Evolutionary conservation across 2,888 invertebrate genomes (phyloP).

Genomic region (Zelleria hepariella): DNA sequence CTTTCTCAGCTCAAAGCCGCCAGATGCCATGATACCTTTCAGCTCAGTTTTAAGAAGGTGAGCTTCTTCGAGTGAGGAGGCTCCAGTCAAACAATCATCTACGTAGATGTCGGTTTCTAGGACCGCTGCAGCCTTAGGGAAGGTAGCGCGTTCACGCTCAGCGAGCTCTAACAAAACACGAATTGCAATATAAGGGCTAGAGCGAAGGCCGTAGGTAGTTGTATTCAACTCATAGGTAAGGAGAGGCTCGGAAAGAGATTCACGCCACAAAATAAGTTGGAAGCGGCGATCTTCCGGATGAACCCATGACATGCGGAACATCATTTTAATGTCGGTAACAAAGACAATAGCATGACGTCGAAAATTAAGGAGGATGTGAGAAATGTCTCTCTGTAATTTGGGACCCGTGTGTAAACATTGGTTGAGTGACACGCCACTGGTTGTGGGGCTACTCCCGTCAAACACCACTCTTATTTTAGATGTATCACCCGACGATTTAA

Average conservation of each 20-base stretch:
- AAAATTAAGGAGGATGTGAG: constrained; percentile 1
- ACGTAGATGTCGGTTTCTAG: not conserved
- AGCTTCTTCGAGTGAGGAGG: not conserved
- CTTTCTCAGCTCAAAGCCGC: constrained; percentile 5
- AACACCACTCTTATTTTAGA: not conserved
- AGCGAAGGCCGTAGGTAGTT: too few species aligned
- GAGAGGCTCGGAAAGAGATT: not conserved
- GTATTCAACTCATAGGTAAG: constrained; percentile 5
- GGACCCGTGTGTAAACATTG: constrained; percentile 6
- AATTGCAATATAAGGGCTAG: constrained; percentile 3
- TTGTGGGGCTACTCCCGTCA: constrained; percentile 1
- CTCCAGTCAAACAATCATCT: constrained; percentile 2
- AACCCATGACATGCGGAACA: constrained; percentile 6
- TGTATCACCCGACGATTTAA: not conserved
- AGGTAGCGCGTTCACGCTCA: not conserved
- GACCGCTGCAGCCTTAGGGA: not conserved
- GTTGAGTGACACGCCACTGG: not conserved
- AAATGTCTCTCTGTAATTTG: constrained; percentile 3
- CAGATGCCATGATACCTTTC: not conserved
- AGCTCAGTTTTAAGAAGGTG: not conserved
- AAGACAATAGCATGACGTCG: constrained; percentile 5
- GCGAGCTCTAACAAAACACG: not conserved
- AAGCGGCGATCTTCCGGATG: constrained; percentile 4
- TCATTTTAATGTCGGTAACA: constrained; percentile 8
- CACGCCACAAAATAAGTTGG: constrained; percentile 7